Evolutionary conservation across 1,140 invertebrate species (phyloP).

Genomic region (Drosophila nigrodunni): DNA sequence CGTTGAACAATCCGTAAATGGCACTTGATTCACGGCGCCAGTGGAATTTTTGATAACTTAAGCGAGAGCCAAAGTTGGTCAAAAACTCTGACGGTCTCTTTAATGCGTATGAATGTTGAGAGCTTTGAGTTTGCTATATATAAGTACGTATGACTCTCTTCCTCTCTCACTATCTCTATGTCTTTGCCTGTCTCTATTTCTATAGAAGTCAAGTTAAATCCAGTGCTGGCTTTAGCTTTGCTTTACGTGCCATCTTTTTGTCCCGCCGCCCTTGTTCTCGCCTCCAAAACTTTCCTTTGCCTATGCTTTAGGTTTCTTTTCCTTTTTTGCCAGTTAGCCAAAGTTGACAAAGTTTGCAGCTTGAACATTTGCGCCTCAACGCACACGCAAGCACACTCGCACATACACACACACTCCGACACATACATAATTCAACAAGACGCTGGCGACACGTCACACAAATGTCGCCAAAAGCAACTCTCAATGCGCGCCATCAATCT

Average conservation of each 20-base stretch:
- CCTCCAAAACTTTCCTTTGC: constrained; percentile 24
- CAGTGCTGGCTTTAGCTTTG: constrained; percentile 73
- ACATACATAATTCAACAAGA: constrained; percentile 73
- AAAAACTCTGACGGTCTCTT: constrained; percentile 75
- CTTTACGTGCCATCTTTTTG: constrained; percentile 53
- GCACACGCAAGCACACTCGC: constrained; percentile 37
- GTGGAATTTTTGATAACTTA: constrained; percentile 84
- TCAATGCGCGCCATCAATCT: constrained; percentile 83
- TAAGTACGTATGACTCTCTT: constrained; percentile 59
- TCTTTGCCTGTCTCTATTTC: no score
- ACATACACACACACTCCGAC: constrained; percentile 11
- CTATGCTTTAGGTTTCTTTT: constrained; percentile 27
- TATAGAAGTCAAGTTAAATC: constrained; percentile 73
- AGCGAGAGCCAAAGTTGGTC: constrained; percentile 70
- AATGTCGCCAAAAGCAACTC: constrained; percentile 77
- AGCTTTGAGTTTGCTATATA: background rate
- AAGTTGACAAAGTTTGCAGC: constrained; percentile 78
- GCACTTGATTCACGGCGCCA: constrained; percentile 82
- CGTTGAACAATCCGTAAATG: constrained; percentile 80
- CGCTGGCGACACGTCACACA: constrained; percentile 77
- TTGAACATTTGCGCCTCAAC: constrained; percentile 76
- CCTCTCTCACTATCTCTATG: no score
- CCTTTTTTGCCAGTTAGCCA: constrained; percentile 22
- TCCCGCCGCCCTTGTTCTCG: constrained; percentile 22
- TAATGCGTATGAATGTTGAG: constrained; percentile 80